Evolutionary conservation across 2,888 invertebrate genomes (phyloP).

Genomic region (Brachycybe producta): DNA sequence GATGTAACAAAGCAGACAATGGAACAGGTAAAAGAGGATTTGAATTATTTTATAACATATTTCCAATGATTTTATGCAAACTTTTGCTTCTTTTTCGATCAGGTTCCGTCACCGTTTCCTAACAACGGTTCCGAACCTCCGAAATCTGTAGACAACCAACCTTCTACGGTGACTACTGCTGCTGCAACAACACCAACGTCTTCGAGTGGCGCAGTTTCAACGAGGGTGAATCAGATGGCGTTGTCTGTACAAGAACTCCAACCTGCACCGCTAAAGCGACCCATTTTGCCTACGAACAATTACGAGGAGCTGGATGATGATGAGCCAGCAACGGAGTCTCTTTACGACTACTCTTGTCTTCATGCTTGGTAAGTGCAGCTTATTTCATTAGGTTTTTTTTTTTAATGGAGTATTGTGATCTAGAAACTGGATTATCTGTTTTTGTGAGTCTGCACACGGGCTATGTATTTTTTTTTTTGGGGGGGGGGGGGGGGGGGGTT

Average conservation of each 20-base stretch:
- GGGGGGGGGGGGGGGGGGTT: no score
- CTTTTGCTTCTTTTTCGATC: not conserved
- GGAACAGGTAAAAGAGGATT: slow-evolving; percentile 18
- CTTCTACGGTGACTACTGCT: not conserved
- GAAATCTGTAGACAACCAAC: not conserved
- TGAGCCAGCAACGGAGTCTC: slow-evolving; percentile 57
- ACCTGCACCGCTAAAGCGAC: slow-evolving; percentile 48
- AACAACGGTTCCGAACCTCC: slow-evolving; percentile 10
- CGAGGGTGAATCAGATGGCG: slow-evolving; percentile 20
- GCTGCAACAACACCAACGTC: slow-evolving; percentile 4
- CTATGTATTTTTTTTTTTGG: slow-evolving; percentile 11
- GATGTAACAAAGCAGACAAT: slow-evolving; percentile 20
- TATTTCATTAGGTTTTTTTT: no score
- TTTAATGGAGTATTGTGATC: no score
- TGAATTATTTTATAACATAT: slow-evolving; percentile 2
- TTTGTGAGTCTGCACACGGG: slow-evolving; percentile 12
- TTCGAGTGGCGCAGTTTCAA: slow-evolving; percentile 36
- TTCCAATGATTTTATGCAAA: not conserved
- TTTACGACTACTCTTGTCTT: slow-evolving; percentile 77
- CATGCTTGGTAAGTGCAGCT: slow-evolving; percentile 69
- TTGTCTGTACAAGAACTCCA: not conserved
- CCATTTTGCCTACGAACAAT: slow-evolving; percentile 60
- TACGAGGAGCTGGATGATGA: slow-evolving; percentile 65
- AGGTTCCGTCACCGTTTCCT: slow-evolving; percentile 19
- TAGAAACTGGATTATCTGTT: no score